These are phyloP conservation scores for Phocoena phocoena DNA, from an alignment of 2,113 vertebrate genomes.

Conservation along the genomic window DNA sequence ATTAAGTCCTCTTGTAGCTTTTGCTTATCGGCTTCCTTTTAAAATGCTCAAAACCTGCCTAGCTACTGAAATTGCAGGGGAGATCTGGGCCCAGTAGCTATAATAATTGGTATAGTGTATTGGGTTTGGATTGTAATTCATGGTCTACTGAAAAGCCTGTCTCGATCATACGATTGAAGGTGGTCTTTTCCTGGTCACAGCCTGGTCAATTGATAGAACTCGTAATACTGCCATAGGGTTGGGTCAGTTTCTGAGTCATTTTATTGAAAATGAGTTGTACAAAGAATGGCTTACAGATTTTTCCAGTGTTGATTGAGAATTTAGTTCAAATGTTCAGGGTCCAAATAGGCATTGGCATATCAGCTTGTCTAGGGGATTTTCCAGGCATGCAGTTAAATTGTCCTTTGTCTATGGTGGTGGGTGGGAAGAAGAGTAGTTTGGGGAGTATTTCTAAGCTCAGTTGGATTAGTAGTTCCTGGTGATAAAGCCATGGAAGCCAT, in stretches of 20 bases:
- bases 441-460: neutral
- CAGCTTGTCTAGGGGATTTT: neutral
- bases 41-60: neutral
- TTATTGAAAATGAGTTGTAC: neutral
- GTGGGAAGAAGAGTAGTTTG: neutral
- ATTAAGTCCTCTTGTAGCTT: neutral
- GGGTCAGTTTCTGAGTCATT: neutral
- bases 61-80: neutral
- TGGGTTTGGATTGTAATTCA: neutral
- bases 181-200: neutral
- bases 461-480: neutral
- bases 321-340: neutral
- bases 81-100: neutral
- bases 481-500: neutral
- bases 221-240: fast-evolving
- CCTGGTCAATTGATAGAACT: neutral
- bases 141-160: neutral
- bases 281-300: neutral
- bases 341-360: neutral
- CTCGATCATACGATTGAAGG: neutral
- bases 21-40: neutral
- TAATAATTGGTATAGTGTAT: neutral
- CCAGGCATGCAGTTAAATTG: neutral
- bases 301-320: neutral
- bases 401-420: neutral